Evolutionary conservation across 2,888 invertebrate species (phyloP), one percentile per base, ranked within the genome.

Genomic region (Melolontha melolontha): DNA sequence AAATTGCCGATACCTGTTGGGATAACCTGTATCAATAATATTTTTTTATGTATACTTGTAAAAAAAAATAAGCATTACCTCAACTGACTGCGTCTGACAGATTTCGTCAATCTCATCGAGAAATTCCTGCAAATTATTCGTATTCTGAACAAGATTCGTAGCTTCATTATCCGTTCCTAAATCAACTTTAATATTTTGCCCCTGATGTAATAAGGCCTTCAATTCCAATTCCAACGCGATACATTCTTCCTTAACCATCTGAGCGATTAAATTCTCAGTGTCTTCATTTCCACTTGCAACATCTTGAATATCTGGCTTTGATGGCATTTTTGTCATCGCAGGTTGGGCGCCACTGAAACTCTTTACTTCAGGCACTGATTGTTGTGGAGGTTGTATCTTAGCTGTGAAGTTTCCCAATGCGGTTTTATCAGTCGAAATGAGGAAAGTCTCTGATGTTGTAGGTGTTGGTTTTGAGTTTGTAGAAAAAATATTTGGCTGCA

Each of bases 201-300:
- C 87, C 67, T 87, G 87, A 11, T 85, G 80, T 72, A 87, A 84
- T 71, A 92, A 84, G 68, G 87, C 87, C 70, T 86, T 86, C 17
- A 93, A 76, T 75, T 93, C 92, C 71, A 84, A 82, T 76, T 90
- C 89, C 76, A 93, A 90, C 39, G 86, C 85, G 41, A 86, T 84
- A 1, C 90, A 88, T 82, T 91, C 90, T 69, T 90, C 88, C 14
- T 86, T 79, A 0, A 91, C 86, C 84, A 91, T 88, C 72, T 87
- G 85, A 52, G 85, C 87, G n/a, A 91, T 80, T 17, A 86, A 79
- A 22, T 71, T 71, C 12, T 78, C 75, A 12, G 77, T 75, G 66
- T 81, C 82, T 50, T 75, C 78, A 67, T 73, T 73, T 2, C 39
- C 29, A 22, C 12, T 47, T n/a, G 50, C 29, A 0, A 14, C 41